Percentiles rank a stretch among this genome's conserved stretches.
These are phyloP conservation scores for Steinernema feltiae DNA, from an alignment of 1,140 invertebrate species.

Conservation along the genomic window DNA sequence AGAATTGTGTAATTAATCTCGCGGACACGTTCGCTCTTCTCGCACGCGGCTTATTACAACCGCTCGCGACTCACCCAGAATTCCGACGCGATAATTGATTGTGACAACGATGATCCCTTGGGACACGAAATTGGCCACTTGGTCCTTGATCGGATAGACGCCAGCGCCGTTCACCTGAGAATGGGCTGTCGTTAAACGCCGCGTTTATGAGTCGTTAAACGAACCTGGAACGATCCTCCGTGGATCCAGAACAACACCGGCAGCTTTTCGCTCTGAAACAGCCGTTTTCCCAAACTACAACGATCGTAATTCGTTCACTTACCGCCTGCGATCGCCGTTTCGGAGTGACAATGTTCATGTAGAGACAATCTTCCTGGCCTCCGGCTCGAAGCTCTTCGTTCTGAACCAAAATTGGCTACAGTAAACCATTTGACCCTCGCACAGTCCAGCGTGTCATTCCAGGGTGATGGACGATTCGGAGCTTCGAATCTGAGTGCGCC, in stretches of 20 bases:
- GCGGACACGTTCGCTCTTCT: too few relatives aligned
- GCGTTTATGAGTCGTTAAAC: not conserved
- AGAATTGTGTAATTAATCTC: too few relatives aligned
- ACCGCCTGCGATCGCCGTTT: not conserved
- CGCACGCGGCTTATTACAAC: too few relatives aligned
- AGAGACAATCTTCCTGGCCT: not conserved
- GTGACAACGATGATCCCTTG: not conserved
- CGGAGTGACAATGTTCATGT: not conserved
- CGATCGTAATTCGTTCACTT: not conserved
- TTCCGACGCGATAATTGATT: slow-evolving; percentile 2
- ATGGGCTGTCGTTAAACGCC: not conserved
- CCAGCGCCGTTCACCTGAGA: not conserved
- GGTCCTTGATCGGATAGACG: slow-evolving; percentile 5
- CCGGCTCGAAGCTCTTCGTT: slow-evolving; percentile 6
- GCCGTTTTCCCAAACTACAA: not conserved
- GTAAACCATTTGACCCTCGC: not conserved
- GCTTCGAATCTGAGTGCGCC: not conserved
- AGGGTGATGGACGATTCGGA: not conserved
- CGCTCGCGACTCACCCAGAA: slow-evolving; percentile 6
- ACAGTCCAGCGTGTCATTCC: slow-evolving; percentile 4
- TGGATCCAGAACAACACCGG: slow-evolving; percentile 8
- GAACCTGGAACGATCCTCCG: not conserved
- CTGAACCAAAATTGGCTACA: not conserved
- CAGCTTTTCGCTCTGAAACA: not conserved
- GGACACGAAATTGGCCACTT: slow-evolving; percentile 1